Base-by-base conservation (phyloP, 2,113 vertebrate species). In the Pluvianellus socialis region DNA sequence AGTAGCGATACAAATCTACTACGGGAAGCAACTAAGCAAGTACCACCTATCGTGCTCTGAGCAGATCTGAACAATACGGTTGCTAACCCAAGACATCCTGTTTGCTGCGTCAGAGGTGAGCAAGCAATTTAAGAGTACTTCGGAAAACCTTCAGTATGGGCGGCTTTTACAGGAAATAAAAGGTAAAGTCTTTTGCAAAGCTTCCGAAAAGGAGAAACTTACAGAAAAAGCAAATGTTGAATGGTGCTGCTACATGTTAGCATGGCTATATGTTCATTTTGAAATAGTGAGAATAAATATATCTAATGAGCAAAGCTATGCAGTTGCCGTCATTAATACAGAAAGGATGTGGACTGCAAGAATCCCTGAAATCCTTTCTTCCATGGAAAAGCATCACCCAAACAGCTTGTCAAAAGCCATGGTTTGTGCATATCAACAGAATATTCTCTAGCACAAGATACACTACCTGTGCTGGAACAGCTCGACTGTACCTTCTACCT, bases 61-160 rank as follows among this genome's bases (percentile, higher is more conserved):
- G 61, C 49, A 94, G 56, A 85, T 30, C 62, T 79, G 58, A 79
- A 81, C n/a, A 58, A 70, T 50, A 23, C 26, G 44, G 22, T 75
- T 91, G 61, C 73, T 92, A 89, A 95, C 81, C n/a, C 67, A 81
- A 92, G 40, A 82, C 61, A 91, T 81, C 95, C 76, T 87, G 45
- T 85, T 89, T 91, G n/a, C 50, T 70, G n/a, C 0, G 0, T 76
- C 88, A n/a, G 35, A 87, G 52, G 38, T 74, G 47, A 97, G 84
- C 9, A 30, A 90, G 70, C 22, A 33, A 56, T 61, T 90, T 91
- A 62, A 91, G 62, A 75, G 56, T n/a, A 52, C 70, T 75, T 94
- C 33, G n/a, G 52, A 58, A 91, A 96, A 89, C 53, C 23, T 22
- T 66, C 10, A 30, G 14, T 40, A 26, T 4, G 79, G 67, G 59